These are phyloP conservation scores for Thamnaconus septentrionalis DNA, from an alignment of 2,113 vertebrate species.

Conservation along the genomic window DNA sequence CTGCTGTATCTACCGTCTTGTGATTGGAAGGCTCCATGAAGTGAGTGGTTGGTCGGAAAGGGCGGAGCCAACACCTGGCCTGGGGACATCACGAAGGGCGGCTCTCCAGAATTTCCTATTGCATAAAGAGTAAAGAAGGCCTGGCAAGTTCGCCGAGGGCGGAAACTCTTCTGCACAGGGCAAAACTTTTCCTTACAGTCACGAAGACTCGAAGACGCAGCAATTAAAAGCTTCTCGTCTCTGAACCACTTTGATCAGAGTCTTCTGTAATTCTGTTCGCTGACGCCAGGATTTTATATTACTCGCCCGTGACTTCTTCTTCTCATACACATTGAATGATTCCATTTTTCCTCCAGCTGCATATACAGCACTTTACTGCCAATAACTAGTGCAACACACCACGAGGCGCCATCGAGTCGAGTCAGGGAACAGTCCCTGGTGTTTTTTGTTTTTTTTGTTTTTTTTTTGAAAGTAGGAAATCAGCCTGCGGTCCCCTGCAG, in stretches of 20 bases:
- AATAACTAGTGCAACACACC: background rate
- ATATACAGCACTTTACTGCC: background rate
- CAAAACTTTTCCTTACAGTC: no score
- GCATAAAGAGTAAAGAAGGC: no score
- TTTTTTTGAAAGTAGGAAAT: conserved; percentile 40
- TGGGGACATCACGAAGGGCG: no score
- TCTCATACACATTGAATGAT: no score
- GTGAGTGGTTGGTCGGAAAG: no score
- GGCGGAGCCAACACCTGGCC: no score
- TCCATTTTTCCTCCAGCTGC: background rate
- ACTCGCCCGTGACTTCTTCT: background rate
- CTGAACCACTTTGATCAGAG: conserved; percentile 12
- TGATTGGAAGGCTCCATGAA: no score
- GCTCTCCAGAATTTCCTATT: no score
- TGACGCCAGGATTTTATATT: background rate
- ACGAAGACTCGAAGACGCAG: no score
- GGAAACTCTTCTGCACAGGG: no score
- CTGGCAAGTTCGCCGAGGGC: no score
- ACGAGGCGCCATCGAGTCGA: conserved; percentile 10
- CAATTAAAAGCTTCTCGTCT: conserved; percentile 16
- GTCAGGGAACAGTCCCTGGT: background rate
- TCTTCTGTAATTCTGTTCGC: background rate
- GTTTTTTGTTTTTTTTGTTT: conserved; percentile 19
- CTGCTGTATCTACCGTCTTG: no score
- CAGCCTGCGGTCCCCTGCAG: background rate